A percentile compares a stretch with the other conserved stretches of the same genome.
phyloP scores from a whole-genome alignment of 23 tunicate genomes.

The Trididemnum clinides region DNA sequence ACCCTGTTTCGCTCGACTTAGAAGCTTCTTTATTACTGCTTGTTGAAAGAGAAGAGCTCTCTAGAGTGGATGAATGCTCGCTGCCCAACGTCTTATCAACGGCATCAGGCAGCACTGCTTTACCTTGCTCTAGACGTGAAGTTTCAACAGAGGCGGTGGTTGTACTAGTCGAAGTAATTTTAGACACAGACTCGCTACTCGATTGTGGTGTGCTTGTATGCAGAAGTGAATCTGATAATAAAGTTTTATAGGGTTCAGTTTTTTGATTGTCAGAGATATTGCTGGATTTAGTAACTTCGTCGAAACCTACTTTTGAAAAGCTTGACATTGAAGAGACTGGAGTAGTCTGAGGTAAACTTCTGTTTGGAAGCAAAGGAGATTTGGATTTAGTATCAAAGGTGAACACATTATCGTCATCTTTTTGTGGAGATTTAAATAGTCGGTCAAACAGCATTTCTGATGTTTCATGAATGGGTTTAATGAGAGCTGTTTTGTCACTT shows the following conservation, averaged over 20 bases:
- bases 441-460: constrained; percentile 66
- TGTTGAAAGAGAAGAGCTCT: not conserved
- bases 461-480: constrained; percentile 51
- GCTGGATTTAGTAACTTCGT: not conserved
- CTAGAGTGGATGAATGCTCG: not conserved
- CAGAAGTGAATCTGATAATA: not conserved
- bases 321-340: not conserved
- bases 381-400: not conserved
- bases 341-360: not conserved
- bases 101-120: not conserved
- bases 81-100: not conserved
- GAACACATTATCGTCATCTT: not conserved
- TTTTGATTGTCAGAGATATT: not conserved
- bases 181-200: not conserved
- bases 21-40: not conserved
- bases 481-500: constrained; percentile 15
- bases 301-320: not conserved
- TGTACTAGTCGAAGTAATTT: not conserved
- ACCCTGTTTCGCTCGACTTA: not conserved
- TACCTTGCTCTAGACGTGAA: not conserved
- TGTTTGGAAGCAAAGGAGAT: not conserved
- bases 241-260: not conserved
- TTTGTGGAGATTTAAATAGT: constrained; percentile 43
- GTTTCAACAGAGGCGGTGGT: not conserved
- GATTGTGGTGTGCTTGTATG: not conserved